These are phyloP conservation scores for Drosophila kambysellisi DNA, from an alignment of 2,888 invertebrate genomes.

Conservation along the genomic window DNA sequence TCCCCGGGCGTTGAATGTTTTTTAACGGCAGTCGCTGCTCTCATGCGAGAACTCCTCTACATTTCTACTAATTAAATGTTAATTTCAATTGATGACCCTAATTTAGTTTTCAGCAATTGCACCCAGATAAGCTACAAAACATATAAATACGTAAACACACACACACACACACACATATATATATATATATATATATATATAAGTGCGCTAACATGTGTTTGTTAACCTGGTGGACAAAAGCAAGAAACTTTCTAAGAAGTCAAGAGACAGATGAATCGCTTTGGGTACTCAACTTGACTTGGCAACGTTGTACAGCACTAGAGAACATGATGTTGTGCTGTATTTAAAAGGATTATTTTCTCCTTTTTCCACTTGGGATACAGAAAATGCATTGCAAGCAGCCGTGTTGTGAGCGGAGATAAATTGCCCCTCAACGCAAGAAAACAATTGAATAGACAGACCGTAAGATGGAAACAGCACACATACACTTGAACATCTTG, in stretches of 20 bases:
- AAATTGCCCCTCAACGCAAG: slow-evolving; percentile 78
- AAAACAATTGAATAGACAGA: slow-evolving; percentile 71
- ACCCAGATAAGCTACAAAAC: neutral
- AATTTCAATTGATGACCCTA: slow-evolving; percentile 44
- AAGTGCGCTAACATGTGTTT: neutral
- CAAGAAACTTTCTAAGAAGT: slow-evolving; percentile 16
- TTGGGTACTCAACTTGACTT: slow-evolving; percentile 37
- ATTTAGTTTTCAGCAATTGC: slow-evolving; percentile 16
- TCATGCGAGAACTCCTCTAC: slow-evolving; percentile 28
- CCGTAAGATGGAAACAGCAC: slow-evolving; percentile 5
- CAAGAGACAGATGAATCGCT: slow-evolving; percentile 10
- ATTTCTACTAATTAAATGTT: slow-evolving; percentile 60
- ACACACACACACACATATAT: too few species aligned
- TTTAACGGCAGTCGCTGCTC: slow-evolving; percentile 39
- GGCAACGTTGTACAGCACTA: slow-evolving; percentile 35
- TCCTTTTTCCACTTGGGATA: slow-evolving; percentile 53
- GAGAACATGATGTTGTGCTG: slow-evolving; percentile 62
- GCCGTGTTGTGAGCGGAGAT: slow-evolving; percentile 70
- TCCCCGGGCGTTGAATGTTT: slow-evolving; percentile 51
- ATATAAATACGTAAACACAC: too few species aligned
- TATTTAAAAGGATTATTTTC: slow-evolving; percentile 79
- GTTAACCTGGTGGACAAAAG: slow-evolving; percentile 1
- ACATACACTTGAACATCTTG: slow-evolving; percentile 25
- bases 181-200: neutral
- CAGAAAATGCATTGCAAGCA: slow-evolving; percentile 72